Evolutionary conservation across 2,797 vertebrate genomes (phyloP).

Genomic region (Gobio occitaniae): DNA sequence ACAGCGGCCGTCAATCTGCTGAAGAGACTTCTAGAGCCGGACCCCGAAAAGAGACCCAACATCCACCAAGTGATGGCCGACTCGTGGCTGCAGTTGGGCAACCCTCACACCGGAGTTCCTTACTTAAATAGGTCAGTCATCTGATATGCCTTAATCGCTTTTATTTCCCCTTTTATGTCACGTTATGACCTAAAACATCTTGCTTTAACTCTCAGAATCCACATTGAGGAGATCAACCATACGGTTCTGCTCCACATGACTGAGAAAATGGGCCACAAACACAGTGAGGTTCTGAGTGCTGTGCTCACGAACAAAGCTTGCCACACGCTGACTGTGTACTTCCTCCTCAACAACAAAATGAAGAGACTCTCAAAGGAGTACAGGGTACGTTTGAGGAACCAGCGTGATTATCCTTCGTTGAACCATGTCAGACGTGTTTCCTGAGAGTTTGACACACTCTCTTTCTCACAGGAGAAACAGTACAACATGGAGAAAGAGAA

Average conservation of each 20-base stretch:
- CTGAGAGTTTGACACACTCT: neutral
- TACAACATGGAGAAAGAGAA: conserved; percentile 84
- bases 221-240: conserved; percentile 95
- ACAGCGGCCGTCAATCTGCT: conserved; percentile 91
- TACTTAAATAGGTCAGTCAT: conserved; percentile 93
- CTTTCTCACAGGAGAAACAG: conserved; percentile 81
- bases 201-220: conserved; percentile 80
- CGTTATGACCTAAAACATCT: neutral
- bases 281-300: conserved; percentile 94
- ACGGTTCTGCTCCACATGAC: conserved; percentile 95
- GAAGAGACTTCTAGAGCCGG: conserved; percentile 92
- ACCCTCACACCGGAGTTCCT: conserved; percentile 86
- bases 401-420: neutral
- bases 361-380: conserved; percentile 88
- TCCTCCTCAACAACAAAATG: conserved; percentile 96
- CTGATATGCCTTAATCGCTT: neutral
- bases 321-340: conserved; percentile 92
- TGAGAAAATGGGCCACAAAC: conserved; percentile 92
- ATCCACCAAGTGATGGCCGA: conserved; percentile 96
- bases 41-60: conserved; percentile 93
- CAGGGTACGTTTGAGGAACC: conserved; percentile 70
- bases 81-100: conserved; percentile 94
- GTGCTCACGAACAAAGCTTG: conserved; percentile 96
- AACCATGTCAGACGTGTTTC: neutral
- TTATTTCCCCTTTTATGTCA: neutral